Percentiles rank a stretch among this genome's conserved stretches.
Evolutionary conservation across 2,888 invertebrate species (phyloP).

Genomic region (Schizotus pectinicornis): DNA sequence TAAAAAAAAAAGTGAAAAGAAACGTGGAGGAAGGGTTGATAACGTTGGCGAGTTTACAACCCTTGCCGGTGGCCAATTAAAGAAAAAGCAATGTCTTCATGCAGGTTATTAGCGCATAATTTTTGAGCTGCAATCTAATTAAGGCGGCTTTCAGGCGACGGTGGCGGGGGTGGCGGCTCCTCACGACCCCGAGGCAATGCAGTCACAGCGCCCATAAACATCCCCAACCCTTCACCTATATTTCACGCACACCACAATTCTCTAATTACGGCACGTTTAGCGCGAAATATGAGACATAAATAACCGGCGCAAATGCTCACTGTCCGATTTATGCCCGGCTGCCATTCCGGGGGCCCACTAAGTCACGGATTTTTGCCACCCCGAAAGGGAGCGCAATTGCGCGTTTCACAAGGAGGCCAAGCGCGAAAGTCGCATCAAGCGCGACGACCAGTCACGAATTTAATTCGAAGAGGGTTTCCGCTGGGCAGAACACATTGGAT

Average conservation of each 20-base stretch:
- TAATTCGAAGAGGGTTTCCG: too few species aligned
- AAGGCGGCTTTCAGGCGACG: slow-evolving; percentile 15
- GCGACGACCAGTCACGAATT: too few species aligned
- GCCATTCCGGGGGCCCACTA: slow-evolving; percentile 37
- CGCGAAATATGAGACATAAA: slow-evolving; percentile 60
- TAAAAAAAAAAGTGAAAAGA: neutral
- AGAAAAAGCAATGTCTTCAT: slow-evolving; percentile 30
- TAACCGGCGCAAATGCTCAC: slow-evolving; percentile 57
- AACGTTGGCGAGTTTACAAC: slow-evolving; percentile 21
- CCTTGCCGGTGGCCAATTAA: slow-evolving; percentile 28
- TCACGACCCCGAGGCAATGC: slow-evolving; percentile 45
- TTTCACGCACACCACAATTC: slow-evolving; percentile 59
- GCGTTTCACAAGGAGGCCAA: neutral
- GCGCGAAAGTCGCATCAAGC: neutral
- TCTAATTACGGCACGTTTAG: slow-evolving; percentile 60
- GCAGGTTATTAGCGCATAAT: slow-evolving; percentile 30
- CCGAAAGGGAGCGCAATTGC: neutral
- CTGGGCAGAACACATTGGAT: too few species aligned
- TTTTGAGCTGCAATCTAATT: slow-evolving; percentile 31
- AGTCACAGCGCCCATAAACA: slow-evolving; percentile 46
- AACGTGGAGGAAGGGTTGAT: too few species aligned
- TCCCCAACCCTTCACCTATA: slow-evolving; percentile 54
- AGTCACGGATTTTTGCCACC: slow-evolving; percentile 29
- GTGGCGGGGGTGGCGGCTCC: neutral
- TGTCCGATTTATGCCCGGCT: slow-evolving; percentile 53